Conservation (phyloP, 1,140 invertebrate genomes). For the Drosophila pseudoobscura region DNA sequence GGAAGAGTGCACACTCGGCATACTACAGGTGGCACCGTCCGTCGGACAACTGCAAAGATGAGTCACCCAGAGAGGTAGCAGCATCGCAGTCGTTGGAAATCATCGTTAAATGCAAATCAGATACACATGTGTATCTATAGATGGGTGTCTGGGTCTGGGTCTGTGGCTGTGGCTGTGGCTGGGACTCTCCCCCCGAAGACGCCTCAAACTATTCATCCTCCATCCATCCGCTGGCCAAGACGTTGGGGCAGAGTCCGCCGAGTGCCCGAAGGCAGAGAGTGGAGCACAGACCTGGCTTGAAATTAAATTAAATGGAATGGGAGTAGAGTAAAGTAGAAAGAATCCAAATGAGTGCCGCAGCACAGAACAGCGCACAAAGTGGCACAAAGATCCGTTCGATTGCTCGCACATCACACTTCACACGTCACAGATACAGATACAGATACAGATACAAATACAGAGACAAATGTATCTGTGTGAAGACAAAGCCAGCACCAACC, state of each 20-base stretch:
- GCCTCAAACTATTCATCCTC: conserved; percentile 31
- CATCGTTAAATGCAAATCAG: conserved; percentile 27
- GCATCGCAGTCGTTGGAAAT: background rate
- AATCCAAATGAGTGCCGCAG: conserved; percentile 15
- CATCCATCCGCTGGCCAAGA: conserved; percentile 11
- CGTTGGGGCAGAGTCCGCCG: conserved; percentile 2
- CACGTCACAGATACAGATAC: background rate
- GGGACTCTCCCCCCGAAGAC: background rate
- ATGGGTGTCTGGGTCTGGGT: no score
- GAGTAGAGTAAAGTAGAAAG: conserved; percentile 16
- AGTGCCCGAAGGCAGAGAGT: no score
- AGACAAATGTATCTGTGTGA: conserved; percentile 33
- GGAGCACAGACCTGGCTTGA: conserved; percentile 3
- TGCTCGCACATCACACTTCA: conserved; percentile 21
- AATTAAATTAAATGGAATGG: conserved; percentile 45
- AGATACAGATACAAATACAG: background rate
- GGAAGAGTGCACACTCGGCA: no score
- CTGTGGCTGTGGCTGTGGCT: no score
- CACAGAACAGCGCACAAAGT: conserved; percentile 24
- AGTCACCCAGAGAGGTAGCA: conserved; percentile 13
- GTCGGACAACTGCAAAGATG: conserved; percentile 1
- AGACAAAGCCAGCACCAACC: conserved; percentile 14
- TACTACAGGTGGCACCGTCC: no score
- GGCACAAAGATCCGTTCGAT: conserved; percentile 65
- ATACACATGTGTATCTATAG: no score